phyloP scores from a whole-genome alignment of 2,797 vertebrate genomes.

The Pempheris klunzingeri region DNA sequence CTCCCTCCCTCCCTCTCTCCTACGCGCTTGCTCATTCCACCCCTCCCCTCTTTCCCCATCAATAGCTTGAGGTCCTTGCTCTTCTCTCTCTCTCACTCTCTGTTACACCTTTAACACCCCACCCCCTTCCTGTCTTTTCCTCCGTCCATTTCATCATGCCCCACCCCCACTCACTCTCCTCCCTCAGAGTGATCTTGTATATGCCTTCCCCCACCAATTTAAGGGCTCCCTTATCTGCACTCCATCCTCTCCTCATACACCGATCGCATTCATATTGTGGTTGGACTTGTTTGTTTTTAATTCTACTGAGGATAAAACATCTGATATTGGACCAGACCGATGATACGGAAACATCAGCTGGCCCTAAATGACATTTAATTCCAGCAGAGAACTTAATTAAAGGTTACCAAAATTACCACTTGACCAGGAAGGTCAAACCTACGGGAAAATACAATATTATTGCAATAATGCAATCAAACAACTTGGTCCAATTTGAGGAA shows the following conservation, averaged over 20 bases:
- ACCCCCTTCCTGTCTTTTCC: conserved; percentile 78
- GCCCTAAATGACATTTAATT: conserved; percentile 10
- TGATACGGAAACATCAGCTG: background rate
- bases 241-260: conserved; percentile 34
- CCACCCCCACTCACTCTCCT: conserved; percentile 74
- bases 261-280: conserved; percentile 46
- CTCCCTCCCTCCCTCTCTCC: conserved; percentile 71
- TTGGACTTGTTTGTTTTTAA: no score
- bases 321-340: background rate
- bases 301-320: no score
- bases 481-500: background rate
- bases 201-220: conserved; percentile 73
- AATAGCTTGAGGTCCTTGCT: conserved; percentile 81
- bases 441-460: background rate
- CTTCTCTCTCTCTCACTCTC: conserved; percentile 64
- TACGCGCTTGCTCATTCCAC: conserved; percentile 70
- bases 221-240: conserved; percentile 65
- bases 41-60: conserved; percentile 79
- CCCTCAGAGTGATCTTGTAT: conserved; percentile 67
- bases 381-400: background rate
- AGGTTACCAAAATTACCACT: background rate
- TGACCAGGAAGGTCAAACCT: background rate
- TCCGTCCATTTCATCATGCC: conserved; percentile 74
- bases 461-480: background rate
- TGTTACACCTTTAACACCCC: conserved; percentile 77